phyloP scores from a whole-genome alignment of 1,140 invertebrate genomes.

The Euglossa dilemma region DNA sequence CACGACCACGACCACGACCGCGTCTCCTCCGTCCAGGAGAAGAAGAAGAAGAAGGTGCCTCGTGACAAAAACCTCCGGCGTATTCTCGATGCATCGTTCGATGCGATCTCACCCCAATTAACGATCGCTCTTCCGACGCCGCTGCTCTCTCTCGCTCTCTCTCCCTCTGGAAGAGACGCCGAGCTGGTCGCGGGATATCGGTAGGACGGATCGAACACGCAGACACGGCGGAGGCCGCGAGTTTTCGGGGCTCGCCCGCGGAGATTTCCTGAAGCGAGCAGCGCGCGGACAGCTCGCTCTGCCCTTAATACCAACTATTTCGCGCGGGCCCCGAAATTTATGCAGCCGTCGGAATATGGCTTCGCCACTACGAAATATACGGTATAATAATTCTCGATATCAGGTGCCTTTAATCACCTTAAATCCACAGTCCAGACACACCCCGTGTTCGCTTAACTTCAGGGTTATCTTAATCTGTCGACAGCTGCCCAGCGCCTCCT shows the following conservation, averaged over 20 bases:
- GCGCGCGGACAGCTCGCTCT: background rate
- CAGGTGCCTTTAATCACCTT: conserved; percentile 83
- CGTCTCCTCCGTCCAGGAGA: background rate
- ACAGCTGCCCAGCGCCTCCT: conserved; percentile 82
- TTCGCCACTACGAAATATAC: conserved; percentile 77
- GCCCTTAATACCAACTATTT: conserved; percentile 34
- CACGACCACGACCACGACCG: background rate
- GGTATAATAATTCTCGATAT: conserved; percentile 82
- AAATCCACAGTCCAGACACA: conserved; percentile 81
- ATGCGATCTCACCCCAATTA: conserved; percentile 63
- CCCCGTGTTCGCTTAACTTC: conserved; percentile 79
- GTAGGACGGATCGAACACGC: background rate
- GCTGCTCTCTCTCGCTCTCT: background rate
- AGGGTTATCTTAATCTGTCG: conserved; percentile 83
- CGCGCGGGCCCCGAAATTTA: conserved; percentile 64
- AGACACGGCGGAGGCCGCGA: background rate
- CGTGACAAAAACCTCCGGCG: conserved; percentile 57
- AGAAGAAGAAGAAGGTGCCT: conserved; percentile 16
- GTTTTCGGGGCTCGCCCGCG: background rate
- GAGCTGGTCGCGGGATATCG: background rate
- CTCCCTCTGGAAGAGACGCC: no score
- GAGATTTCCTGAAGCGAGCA: conserved; percentile 31
- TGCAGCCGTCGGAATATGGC: conserved; percentile 72
- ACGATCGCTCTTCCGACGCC: conserved; percentile 24
- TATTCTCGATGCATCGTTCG: conserved; percentile 28